Base-by-base conservation (phyloP, 2,113 vertebrate species). In the Rallus limicola region DNA sequence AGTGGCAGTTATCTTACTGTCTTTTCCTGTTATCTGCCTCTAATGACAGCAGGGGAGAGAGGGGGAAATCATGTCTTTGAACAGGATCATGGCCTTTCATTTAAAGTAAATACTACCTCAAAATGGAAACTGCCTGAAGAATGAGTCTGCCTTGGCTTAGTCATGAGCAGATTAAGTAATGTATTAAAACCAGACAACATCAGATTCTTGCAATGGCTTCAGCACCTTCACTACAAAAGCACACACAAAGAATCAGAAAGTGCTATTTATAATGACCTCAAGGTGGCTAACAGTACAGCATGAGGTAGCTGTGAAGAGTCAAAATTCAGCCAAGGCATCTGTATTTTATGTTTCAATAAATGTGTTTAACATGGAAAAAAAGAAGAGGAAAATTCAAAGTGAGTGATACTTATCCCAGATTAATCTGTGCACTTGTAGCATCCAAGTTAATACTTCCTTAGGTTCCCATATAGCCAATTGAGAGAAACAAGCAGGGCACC, bases 1-100 rank as follows among this genome's bases (percentile, higher is more conserved):
- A 85, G 84, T 94, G 80, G 86, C 75, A 90, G 93, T 97, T 98
- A 98, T 98, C 97, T 96, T 68, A 33, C 44, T 85, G 95, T 93
- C 95, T 97, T 84, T 95, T 93, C 80, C 79, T 97, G 89, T 97
- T 97, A 97, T 98, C 97, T 97, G 82, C 63, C 53, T 70, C 58
- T 84, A 94, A 93, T 92, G 96, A 96, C 95, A 97, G 86, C 87
- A 90, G 78, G 82, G 86, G 86, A 78, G 52, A 89, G 88, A 85
- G 62, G 59, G 69, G 53, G 88, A 94, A 96, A 95, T 92, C 67
- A 74, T 20, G 67, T 82, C 95, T 96, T 97, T 96, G 94, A 96
- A 91, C 71, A 94, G 90, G 92, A 96, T 82, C 86, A n/a, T 2
- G 69, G 86, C 78, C 92, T 90, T 96, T 88, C 58, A 24, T 86